These are phyloP conservation scores for Corythaixoides concolor DNA, from an alignment of 2,113 vertebrate genomes.

Conservation along the genomic window DNA sequence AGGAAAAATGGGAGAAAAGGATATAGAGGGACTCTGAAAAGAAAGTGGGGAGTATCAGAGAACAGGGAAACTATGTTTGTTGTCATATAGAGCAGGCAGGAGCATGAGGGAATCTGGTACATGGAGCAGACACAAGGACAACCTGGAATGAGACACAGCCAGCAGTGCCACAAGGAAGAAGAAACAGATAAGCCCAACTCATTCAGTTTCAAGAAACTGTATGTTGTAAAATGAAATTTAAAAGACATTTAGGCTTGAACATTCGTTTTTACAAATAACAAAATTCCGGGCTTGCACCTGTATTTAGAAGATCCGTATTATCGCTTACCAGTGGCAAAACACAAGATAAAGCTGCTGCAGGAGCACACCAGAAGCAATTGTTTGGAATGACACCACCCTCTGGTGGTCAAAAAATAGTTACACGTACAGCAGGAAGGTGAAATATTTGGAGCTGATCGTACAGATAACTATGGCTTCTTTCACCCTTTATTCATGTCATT, in stretches of 20 bases:
- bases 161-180: not conserved
- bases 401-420: not conserved
- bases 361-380: not conserved
- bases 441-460: fast-evolving
- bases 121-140: not conserved
- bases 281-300: not conserved
- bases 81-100: not conserved
- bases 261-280: not conserved
- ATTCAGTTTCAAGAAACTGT: not conserved
- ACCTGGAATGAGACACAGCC: not conserved
- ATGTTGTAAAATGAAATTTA: not conserved
- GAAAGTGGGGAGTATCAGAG: not conserved
- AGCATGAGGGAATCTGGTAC: not conserved
- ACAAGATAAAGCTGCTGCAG: not conserved
- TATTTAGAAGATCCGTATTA: not conserved
- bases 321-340: not conserved
- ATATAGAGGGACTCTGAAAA: not conserved
- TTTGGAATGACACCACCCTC: constrained; percentile 31
- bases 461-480: not conserved
- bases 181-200: not conserved
- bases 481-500: not conserved
- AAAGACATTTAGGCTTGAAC: not conserved
- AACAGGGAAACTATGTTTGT: not conserved
- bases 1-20: not conserved
- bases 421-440: not conserved